Evolutionary conservation across 2,888 invertebrate genomes (phyloP), one percentile per base, ranked within the genome.

Genomic region (Capitulum mitella): DNA sequence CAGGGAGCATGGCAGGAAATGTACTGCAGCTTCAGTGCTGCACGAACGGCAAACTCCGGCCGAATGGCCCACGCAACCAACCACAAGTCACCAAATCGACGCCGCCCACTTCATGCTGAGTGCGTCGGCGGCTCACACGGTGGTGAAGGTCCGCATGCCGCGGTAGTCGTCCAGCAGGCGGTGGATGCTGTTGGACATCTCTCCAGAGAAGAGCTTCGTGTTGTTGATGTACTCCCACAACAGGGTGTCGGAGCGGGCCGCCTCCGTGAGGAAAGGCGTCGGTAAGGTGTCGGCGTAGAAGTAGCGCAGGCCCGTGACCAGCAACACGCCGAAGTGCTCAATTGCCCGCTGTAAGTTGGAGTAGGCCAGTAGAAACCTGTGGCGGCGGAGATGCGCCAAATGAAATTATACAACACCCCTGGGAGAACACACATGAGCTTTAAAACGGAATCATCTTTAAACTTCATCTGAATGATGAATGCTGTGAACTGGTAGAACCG

Each of bases 181-280:
- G 19, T 10, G 29, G 32, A 34, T 64, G 34, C 14, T 64, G 3
- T 19, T 34, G 32, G 64, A 14, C 29, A 64, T 34, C 32, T 19
- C 34, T 14, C 34, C 14, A 10, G 64, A 10, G 64, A 34, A 64
- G 19, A 12, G 12, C 34, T 34, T 32, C 34, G 64, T 64, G 19
- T 34, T 64, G 34, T 29, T 29, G 64, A 64, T 64, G 64, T 64
- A 34, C 64, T 64, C 64, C 64, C 64, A 64, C 34, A 64, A 32
- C 5, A 64, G 64, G 16, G 64, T 64, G 64, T 64, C 64, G 64
- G 34, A 64, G 64, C 14, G 64, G 3, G 19, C 34, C 0, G 64
- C 34, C 14, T 1, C 3, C 32, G 64, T 34, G 0, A 64, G 19
- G 14, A 34, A 19, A 3, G 1, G 34, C 19, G 32, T 51, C 19